Evolutionary conservation across 1,140 invertebrate species (phyloP).

Genomic region (Phenacoccus solenopsis): DNA sequence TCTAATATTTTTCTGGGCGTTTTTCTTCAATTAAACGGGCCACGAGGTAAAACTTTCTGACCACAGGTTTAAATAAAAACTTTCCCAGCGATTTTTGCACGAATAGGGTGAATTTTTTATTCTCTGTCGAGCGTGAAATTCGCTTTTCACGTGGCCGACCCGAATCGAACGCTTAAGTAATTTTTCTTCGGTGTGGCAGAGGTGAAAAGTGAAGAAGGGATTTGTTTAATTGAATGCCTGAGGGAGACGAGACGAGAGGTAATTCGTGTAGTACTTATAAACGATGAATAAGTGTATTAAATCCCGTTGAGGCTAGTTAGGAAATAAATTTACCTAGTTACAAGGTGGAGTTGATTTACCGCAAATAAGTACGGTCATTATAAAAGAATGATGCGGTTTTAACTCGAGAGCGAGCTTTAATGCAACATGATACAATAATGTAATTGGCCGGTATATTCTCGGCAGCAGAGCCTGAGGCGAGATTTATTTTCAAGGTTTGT

Average conservation of each 20-base stretch:
- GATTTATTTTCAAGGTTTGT: not conserved
- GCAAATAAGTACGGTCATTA: not conserved
- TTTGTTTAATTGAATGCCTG: no score
- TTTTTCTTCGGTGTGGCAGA: no score
- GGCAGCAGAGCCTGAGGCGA: no score
- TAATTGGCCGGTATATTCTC: not conserved
- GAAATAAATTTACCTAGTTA: not conserved
- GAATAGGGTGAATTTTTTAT: no score
- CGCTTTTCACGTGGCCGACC: no score
- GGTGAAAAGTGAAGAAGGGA: no score
- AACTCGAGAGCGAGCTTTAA: not conserved
- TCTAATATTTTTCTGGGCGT: not conserved
- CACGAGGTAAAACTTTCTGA: not conserved
- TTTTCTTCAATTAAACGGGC: not conserved
- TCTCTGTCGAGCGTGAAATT: no score
- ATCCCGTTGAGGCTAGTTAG: not conserved
- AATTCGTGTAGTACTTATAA: no score
- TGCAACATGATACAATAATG: slow-evolving; percentile 2
- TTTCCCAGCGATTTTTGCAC: no score
- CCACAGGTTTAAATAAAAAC: no score
- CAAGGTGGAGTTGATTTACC: not conserved
- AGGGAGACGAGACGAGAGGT: no score
- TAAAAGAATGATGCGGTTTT: slow-evolving; percentile 2
- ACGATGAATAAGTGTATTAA: not conserved
- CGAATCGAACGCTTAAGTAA: no score